Evolutionary conservation across 2,797 vertebrate genomes (phyloP).

Genomic region (Eidolon dupreanum): DNA sequence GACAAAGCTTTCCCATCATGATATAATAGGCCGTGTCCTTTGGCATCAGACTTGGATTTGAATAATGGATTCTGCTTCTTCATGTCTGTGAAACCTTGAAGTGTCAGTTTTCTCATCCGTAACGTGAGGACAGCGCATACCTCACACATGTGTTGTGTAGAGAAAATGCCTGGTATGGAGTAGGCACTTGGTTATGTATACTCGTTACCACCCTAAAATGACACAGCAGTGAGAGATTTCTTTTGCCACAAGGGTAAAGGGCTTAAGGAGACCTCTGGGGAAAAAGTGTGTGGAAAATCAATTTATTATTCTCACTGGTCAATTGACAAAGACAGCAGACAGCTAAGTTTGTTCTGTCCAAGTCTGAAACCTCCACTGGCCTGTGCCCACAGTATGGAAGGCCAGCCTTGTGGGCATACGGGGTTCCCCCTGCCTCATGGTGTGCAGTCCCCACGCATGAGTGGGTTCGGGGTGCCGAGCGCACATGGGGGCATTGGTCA

Average conservation of each 20-base stretch:
- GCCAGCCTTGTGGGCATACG: neutral
- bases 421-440: rapidly evolving
- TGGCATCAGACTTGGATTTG: neutral
- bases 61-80: neutral
- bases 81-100: neutral
- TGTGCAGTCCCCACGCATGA: rapidly evolving
- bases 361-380: neutral
- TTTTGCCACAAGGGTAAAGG: neutral
- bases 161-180: neutral
- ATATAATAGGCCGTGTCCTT: neutral
- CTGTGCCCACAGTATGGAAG: neutral
- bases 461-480: rapidly evolving
- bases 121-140: neutral
- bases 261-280: neutral
- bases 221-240: neutral
- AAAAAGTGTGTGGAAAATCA: neutral
- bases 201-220: neutral
- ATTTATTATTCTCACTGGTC: neutral
- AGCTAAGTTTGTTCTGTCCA: neutral
- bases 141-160: neutral
- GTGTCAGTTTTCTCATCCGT: neutral
- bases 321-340: neutral
- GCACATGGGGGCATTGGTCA: too few species aligned
- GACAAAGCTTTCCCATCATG: neutral
- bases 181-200: neutral